Conservation (phyloP, 2,888 invertebrate species). For the Phorcus lineatus region DNA sequence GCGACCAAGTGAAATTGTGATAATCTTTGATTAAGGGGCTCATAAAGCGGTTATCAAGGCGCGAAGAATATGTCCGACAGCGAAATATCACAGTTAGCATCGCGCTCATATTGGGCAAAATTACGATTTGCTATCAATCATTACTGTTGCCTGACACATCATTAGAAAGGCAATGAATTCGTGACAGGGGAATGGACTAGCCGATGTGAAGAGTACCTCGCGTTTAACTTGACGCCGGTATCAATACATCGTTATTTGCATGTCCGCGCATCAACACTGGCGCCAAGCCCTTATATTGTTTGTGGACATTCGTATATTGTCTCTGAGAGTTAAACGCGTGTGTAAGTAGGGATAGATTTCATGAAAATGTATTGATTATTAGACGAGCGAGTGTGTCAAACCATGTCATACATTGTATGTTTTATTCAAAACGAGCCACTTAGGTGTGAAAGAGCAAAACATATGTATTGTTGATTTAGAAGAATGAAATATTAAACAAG, state of each 20-base stretch:
- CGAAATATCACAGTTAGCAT: slow-evolving; percentile 23
- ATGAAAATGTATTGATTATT: too few relatives aligned
- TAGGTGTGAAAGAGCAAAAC: too few relatives aligned
- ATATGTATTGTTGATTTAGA: too few relatives aligned
- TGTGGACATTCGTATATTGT: too few relatives aligned
- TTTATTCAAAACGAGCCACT: too few relatives aligned
- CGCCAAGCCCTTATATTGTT: too few relatives aligned
- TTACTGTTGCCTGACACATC: neutral
- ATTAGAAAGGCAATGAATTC: slow-evolving; percentile 17
- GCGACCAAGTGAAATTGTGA: slow-evolving; percentile 29
- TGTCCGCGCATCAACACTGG: too few relatives aligned
- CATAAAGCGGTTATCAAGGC: slow-evolving; percentile 33
- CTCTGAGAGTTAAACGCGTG: too few relatives aligned
- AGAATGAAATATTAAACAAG: too few relatives aligned
- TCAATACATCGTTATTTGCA: neutral
- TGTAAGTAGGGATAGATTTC: too few relatives aligned
- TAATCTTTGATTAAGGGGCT: slow-evolving; percentile 41
- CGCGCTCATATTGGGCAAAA: slow-evolving; percentile 25
- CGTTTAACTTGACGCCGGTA: slow-evolving; percentile 11
- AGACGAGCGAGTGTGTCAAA: too few relatives aligned
- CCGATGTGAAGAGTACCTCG: neutral
- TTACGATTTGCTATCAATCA: slow-evolving; percentile 24
- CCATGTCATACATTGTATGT: too few relatives aligned
- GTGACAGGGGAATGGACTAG: neutral
- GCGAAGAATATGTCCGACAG: slow-evolving; percentile 31